A percentile compares a stretch with the other conserved stretches of the same genome.
Conservation (phyloP, 2,797 vertebrate species). For the Pseudopleuronectes americanus region DNA sequence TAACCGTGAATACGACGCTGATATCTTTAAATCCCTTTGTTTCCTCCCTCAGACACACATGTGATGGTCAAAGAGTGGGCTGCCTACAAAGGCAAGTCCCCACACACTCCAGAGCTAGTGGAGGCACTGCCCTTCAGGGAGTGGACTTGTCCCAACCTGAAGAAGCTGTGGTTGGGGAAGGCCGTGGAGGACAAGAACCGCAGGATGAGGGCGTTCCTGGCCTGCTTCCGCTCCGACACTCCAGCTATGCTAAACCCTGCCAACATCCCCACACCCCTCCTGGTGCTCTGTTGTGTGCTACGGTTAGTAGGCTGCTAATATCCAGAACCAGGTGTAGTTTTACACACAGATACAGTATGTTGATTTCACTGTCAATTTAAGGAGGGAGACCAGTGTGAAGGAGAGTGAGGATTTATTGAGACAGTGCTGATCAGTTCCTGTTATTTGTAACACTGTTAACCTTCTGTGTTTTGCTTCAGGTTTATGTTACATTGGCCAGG, state of each 20-base stretch:
- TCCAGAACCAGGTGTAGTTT: background rate
- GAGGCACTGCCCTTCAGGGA: conserved; percentile 95
- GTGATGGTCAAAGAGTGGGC: conserved; percentile 97
- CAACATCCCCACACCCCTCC: conserved; percentile 91
- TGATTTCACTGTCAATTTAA: background rate
- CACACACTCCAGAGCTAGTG: conserved; percentile 95
- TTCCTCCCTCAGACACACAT: conserved; percentile 82
- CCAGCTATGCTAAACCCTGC: conserved; percentile 95
- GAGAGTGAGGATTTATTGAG: conserved; percentile 17
- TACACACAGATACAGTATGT: background rate
- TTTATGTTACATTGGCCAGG: conserved; percentile 99
- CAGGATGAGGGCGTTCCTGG: conserved; percentile 94
- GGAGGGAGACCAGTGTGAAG: conserved; percentile 11
- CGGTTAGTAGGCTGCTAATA: conserved; percentile 82
- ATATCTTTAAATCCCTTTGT: too few species aligned
- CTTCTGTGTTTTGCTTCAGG: conserved; percentile 85
- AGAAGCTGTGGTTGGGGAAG: conserved; percentile 95
- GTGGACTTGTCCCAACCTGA: conserved; percentile 96
- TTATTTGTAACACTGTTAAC: conserved; percentile 69
- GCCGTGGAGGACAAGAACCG: conserved; percentile 96
- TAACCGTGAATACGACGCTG: too few species aligned
- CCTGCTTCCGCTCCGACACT: conserved; percentile 96
- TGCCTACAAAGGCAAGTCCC: conserved; percentile 96
- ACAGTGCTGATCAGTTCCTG: conserved; percentile 48
- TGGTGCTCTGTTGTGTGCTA: conserved; percentile 96